Evolutionary conservation across 1,140 invertebrate species (phyloP).

Genomic region (Drosophila rhopaloa): DNA sequence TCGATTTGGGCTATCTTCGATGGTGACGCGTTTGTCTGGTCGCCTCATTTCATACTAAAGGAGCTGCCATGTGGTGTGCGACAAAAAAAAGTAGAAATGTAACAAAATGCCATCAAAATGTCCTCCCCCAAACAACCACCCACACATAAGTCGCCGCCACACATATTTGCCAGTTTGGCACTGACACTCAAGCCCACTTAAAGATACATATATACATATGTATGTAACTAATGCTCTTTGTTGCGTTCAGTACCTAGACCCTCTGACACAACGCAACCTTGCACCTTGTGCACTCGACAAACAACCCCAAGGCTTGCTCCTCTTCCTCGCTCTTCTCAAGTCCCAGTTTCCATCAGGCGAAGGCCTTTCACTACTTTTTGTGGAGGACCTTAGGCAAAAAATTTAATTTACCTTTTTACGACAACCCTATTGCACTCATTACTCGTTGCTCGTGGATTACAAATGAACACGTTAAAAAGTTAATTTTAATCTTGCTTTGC

Average conservation of each 20-base stretch:
- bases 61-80: constrained; percentile 38
- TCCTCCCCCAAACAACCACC: constrained; percentile 33
- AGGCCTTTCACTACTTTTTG: neutral
- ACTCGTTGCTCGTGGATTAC: no score
- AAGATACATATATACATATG: no score
- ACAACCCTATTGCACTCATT: no score
- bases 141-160: constrained; percentile 6
- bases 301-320: constrained; percentile 58
- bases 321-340: neutral
- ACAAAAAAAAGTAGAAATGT: constrained; percentile 52
- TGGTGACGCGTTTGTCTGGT: constrained; percentile 67
- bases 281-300: constrained; percentile 71
- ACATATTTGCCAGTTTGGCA: constrained; percentile 36
- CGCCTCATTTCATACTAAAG: constrained; percentile 77
- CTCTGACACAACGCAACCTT: constrained; percentile 58
- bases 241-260: constrained; percentile 35
- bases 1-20: constrained; percentile 40
- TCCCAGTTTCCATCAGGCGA: neutral
- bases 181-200: constrained; percentile 70
- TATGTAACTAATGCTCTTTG: constrained; percentile 68
- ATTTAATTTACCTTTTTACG: no score
- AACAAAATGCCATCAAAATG: constrained; percentile 76
- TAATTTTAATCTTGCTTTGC: no score
- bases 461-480: no score
- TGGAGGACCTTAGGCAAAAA: no score